Evolutionary conservation across 2,797 vertebrate genomes (phyloP).

Genomic region (Enteromius argenteus): DNA sequence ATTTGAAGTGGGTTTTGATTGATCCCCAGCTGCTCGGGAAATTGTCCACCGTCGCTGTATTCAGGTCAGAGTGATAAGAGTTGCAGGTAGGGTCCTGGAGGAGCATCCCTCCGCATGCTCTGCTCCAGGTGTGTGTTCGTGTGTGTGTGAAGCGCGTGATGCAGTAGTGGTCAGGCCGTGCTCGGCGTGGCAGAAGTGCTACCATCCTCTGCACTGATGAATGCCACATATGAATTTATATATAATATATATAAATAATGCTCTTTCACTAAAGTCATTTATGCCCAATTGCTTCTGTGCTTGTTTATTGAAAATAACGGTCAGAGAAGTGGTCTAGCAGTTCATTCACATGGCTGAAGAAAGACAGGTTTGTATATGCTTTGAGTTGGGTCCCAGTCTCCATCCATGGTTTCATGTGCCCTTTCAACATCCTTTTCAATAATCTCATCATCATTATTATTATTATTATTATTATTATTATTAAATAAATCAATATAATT

Average conservation of each 20-base stretch:
- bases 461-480: no score
- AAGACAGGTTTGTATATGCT: neutral
- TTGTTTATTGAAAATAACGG: neutral
- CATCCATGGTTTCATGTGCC: no score
- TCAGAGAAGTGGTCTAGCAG: neutral
- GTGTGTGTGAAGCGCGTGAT: slow-evolving; percentile 26
- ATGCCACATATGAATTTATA: neutral
- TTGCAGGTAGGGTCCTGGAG: slow-evolving; percentile 74
- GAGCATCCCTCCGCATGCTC: neutral
- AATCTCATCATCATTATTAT: no score
- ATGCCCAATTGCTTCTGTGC: neutral
- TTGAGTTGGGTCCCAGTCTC: neutral
- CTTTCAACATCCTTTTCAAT: neutral
- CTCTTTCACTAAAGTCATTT: neutral
- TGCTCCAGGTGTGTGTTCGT: slow-evolving; percentile 7
- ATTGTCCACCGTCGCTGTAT: slow-evolving; percentile 84
- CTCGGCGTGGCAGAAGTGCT: neutral
- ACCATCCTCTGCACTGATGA: neutral
- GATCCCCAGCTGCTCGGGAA: slow-evolving; percentile 86
- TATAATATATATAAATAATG: neutral
- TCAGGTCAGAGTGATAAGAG: slow-evolving; percentile 86
- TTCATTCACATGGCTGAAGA: neutral
- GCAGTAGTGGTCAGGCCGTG: neutral
- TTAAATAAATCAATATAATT: no score
- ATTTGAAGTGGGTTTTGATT: slow-evolving; percentile 83